phyloP scores from a whole-genome alignment of 2,888 invertebrate genomes.

The Gymnoscelis rufifasciata region DNA sequence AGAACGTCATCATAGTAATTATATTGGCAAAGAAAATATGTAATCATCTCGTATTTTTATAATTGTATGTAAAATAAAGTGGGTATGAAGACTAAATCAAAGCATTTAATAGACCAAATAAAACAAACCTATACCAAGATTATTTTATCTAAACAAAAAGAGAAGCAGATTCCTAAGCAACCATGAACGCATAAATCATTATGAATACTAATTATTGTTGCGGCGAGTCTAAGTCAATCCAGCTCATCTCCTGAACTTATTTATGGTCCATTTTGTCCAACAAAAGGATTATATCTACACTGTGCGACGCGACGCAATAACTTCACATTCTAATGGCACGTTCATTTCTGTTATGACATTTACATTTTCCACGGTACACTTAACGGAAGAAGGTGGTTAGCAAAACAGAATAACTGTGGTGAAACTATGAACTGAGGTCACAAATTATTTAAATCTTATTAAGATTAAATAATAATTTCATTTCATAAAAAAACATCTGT shows the following conservation, averaged over 20 bases:
- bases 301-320: conserved; percentile 51
- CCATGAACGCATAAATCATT: conserved; percentile 41
- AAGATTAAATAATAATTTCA: too few species aligned
- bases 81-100: background rate
- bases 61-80: too few species aligned
- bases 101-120: background rate
- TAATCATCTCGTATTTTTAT: too few species aligned
- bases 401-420: too few species aligned
- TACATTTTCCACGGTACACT: conserved; percentile 35
- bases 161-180: conserved; percentile 19
- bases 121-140: background rate
- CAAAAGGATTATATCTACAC: conserved; percentile 49
- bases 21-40: too few species aligned
- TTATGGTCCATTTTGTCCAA: conserved; percentile 56
- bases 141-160: conserved; percentile 6
- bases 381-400: background rate
- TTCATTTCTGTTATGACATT: conserved; percentile 53
- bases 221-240: conserved; percentile 64
- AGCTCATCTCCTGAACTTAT: conserved; percentile 43
- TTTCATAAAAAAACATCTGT: too few species aligned
- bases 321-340: conserved; percentile 59
- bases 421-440: too few species aligned
- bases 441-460: too few species aligned
- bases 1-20: too few species aligned
- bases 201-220: conserved; percentile 60